phyloP scores from a whole-genome alignment of 2,888 invertebrate species.

The Andrena minutula region DNA sequence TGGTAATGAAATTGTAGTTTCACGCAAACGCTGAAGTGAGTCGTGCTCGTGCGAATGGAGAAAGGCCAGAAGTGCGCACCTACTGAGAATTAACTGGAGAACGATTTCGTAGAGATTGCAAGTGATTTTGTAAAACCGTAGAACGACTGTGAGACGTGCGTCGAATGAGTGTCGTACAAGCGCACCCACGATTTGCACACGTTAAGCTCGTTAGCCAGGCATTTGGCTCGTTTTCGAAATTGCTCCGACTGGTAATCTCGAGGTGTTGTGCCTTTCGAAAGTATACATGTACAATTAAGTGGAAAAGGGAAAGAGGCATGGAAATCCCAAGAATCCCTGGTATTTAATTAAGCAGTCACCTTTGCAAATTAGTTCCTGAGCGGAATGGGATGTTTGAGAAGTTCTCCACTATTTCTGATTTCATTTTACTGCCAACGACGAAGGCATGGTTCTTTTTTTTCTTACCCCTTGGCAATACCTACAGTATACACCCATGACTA shows the following conservation, averaged over 20 bases:
- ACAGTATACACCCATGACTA: too few species aligned
- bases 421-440: neutral
- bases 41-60: neutral
- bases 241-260: slow-evolving; percentile 56
- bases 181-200: slow-evolving; percentile 64
- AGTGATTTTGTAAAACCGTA: slow-evolving; percentile 53
- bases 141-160: slow-evolving; percentile 45
- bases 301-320: slow-evolving; percentile 39
- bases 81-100: slow-evolving; percentile 35
- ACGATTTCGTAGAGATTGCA: slow-evolving; percentile 20
- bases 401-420: neutral
- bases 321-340: slow-evolving; percentile 1
- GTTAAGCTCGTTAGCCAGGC: slow-evolving; percentile 67
- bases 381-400: neutral
- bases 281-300: slow-evolving; percentile 44
- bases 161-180: slow-evolving; percentile 50
- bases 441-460: too few species aligned
- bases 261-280: slow-evolving; percentile 65
- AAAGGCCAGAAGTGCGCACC: slow-evolving; percentile 12
- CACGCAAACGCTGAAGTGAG: neutral
- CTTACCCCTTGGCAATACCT: too few species aligned
- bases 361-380: slow-evolving; percentile 35
- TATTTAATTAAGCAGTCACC: slow-evolving; percentile 16
- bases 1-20: neutral
- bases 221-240: slow-evolving; percentile 60